Percentiles rank a stretch among this genome's conserved stretches.
Evolutionary conservation across 2,888 invertebrate genomes (phyloP).

Genomic region (Brachyptera putata): DNA sequence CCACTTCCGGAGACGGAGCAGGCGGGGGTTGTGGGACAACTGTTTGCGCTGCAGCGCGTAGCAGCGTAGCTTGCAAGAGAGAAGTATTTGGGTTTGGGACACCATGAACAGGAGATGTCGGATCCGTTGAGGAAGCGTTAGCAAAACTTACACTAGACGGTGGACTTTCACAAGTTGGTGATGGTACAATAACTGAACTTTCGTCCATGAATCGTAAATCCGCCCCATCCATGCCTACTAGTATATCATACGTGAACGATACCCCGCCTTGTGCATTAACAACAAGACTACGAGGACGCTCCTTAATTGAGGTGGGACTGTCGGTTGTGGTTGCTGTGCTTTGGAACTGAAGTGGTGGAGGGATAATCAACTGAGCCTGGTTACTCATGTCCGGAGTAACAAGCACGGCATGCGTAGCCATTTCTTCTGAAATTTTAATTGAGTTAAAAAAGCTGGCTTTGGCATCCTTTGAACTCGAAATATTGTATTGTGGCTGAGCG

Average conservation of each 20-base stretch:
- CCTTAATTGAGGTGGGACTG: constrained; percentile 41
- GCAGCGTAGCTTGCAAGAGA: constrained; percentile 67
- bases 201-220: constrained; percentile 89
- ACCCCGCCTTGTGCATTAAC: constrained; percentile 51
- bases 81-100: constrained; percentile 51
- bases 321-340: constrained; percentile 36
- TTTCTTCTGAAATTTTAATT: not conserved
- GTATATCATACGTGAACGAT: constrained; percentile 65
- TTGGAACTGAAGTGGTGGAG: constrained; percentile 69
- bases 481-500: constrained; percentile 37
- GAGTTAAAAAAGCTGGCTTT: not conserved
- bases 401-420: not conserved
- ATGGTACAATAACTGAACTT: constrained; percentile 76
- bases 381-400: constrained; percentile 43
- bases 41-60: constrained; percentile 54
- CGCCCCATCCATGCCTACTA: constrained; percentile 77
- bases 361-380: constrained; percentile 56
- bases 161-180: constrained; percentile 74
- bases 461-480: constrained; percentile 23
- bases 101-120: constrained; percentile 54
- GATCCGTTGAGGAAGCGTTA: constrained; percentile 44
- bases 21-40: constrained; percentile 44
- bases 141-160: constrained; percentile 59
- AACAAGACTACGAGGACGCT: constrained; percentile 53
- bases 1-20: not conserved